A percentile compares a stretch with the other conserved stretches of the same genome.
These are phyloP conservation scores for Xiphophorus maculatus DNA, from an alignment of 2,113 vertebrate genomes.

Conservation along the genomic window DNA sequence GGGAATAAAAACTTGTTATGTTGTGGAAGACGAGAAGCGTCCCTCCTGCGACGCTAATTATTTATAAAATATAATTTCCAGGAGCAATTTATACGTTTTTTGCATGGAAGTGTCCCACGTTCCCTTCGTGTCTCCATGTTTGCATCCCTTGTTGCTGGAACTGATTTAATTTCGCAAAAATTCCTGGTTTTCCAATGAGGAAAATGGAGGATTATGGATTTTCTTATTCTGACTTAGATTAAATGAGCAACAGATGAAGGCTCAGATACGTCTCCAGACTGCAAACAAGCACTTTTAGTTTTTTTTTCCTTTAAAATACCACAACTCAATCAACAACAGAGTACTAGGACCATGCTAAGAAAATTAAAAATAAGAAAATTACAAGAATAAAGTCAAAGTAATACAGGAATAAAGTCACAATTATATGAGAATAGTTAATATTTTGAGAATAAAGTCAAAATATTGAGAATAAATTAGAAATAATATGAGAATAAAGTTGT, in stretches of 20 bases:
- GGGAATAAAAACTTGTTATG: constrained; percentile 27
- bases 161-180: constrained; percentile 56
- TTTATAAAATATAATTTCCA: constrained; percentile 47
- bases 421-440: too few species aligned
- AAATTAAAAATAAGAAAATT: too few species aligned
- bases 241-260: constrained; percentile 57
- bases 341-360: too few species aligned
- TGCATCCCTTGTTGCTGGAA: constrained; percentile 59
- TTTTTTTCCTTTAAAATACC: constrained; percentile 5
- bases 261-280: constrained; percentile 49
- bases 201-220: constrained; percentile 68
- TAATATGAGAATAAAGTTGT: too few species aligned
- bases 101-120: constrained; percentile 72
- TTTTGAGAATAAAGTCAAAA: too few species aligned
- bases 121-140: constrained; percentile 59
- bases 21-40: not conserved
- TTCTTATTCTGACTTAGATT: constrained; percentile 66
- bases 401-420: too few species aligned
- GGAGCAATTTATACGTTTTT: constrained; percentile 53
- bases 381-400: too few species aligned
- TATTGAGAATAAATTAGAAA: too few species aligned
- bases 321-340: too few species aligned
- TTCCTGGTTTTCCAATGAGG: constrained; percentile 52
- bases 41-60: not conserved
- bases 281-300: constrained; percentile 52